Base-by-base conservation (phyloP, 2,888 invertebrate species). In the Archips xylosteana region DNA sequence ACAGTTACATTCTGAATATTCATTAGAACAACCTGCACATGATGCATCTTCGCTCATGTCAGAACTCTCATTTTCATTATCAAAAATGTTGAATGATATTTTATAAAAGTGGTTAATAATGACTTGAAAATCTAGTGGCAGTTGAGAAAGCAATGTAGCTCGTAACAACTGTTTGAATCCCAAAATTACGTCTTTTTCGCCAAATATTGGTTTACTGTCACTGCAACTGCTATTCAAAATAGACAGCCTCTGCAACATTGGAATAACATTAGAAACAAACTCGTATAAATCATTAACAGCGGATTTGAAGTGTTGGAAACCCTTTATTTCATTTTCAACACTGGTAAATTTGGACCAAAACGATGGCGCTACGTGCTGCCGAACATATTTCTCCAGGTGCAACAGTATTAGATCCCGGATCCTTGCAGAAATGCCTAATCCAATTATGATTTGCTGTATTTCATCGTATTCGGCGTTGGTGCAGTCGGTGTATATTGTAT, bases 61-160 rank as follows among this genome's bases (percentile, higher is more conserved):
- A 75, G 94, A 92, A 82, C 87, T 89, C 70, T 93, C 92, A 85
- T 89, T 87, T 80, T 92, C 91, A 84, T 92, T 91, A 79, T 94
- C 93, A 85, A 97, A 97, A 0, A 97, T 96, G 83, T 96, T 96
- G 77, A 98, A 97, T 4, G 97, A 97, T 32, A 96, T 95, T 88
- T 96, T 96, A 83, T 97, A 98, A 87, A 97, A 98, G 69, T 96
- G 96, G 79, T 96, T 95, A 1, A 97, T 96, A 45, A 97, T 96
- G 9, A 95, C 88, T 82, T 96, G 96, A 80, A 97, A 96, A 80
- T 96, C 95, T 9, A 96, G 87, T 34, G 97, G 97, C 32, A 97
- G 86, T 81, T 97, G 97, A 8, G 97, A 96, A 13, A 97, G 86
- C 63, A 98, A 83, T 10, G 96, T 95, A 13, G 96, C 95, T 82